Evolutionary conservation across 2,888 invertebrate species (phyloP).

Genomic region (Epiblema foenella): DNA sequence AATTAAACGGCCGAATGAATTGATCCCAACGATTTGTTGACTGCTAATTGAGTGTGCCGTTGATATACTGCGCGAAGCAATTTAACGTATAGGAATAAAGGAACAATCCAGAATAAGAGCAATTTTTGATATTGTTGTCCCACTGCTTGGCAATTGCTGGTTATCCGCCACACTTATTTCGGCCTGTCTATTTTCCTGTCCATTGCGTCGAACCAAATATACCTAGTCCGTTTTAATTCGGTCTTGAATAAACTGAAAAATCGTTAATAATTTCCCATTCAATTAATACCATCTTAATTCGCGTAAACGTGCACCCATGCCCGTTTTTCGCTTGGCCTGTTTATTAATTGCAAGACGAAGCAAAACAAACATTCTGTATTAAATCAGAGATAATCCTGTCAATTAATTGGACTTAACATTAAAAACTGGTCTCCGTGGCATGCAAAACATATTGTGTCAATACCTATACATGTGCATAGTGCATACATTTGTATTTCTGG

Average conservation of each 20-base stretch:
- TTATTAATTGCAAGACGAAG: constrained; percentile 60
- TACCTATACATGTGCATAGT: background rate
- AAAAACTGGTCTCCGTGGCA: constrained; percentile 78
- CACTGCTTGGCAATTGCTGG: too few relatives aligned
- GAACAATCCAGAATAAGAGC: background rate
- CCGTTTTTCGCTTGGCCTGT: constrained; percentile 34
- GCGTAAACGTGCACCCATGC: constrained; percentile 24
- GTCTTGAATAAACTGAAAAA: background rate
- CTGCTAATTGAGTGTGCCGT: constrained; percentile 69
- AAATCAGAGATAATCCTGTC: constrained; percentile 84
- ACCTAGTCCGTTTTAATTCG: too few relatives aligned
- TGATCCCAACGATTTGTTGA: constrained; percentile 82
- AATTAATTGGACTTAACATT: constrained; percentile 83
- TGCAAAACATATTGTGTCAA: constrained; percentile 65
- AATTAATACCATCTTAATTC: constrained; percentile 20
- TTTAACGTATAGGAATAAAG: background rate
- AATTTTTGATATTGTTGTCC: too few relatives aligned
- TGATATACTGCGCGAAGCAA: constrained; percentile 59
- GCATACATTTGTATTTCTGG: constrained; percentile 8
- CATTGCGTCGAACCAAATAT: too few relatives aligned
- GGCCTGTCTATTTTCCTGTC: too few relatives aligned
- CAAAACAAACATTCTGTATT: constrained; percentile 82
- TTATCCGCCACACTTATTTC: background rate
- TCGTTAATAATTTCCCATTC: constrained; percentile 6
- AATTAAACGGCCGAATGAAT: constrained; percentile 83